These are phyloP conservation scores for Sternarchorhynchus goeldii DNA, from an alignment of 2,797 vertebrate species.

Conservation along the genomic window DNA sequence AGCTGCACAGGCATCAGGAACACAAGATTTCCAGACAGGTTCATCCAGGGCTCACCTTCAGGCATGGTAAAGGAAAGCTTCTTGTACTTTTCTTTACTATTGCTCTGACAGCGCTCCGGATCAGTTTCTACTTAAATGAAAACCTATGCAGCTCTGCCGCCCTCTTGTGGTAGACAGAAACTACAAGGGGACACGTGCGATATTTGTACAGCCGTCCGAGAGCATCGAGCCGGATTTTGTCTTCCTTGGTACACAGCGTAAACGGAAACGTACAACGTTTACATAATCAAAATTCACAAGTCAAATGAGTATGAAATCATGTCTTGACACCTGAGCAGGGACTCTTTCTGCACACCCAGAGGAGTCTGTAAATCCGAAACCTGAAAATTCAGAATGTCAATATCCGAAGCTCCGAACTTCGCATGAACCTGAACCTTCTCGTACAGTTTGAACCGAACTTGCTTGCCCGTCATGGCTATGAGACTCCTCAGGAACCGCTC, in stretches of 20 bases:
- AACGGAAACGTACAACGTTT: background rate
- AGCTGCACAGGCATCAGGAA: background rate
- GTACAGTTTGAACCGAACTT: slow-evolving; percentile 77
- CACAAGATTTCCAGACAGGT: slow-evolving; percentile 42
- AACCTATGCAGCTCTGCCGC: slow-evolving; percentile 37
- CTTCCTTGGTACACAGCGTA: background rate
- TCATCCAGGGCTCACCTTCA: slow-evolving; percentile 46
- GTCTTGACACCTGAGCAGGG: slow-evolving; percentile 82
- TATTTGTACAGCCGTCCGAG: background rate
- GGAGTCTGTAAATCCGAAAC: slow-evolving; percentile 86
- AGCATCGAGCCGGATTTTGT: background rate
- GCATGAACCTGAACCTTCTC: slow-evolving; percentile 80
- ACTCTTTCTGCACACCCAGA: slow-evolving; percentile 85
- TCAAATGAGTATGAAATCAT: slow-evolving; percentile 79
- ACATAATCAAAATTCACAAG: slow-evolving; percentile 53
- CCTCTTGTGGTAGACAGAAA: slow-evolving; percentile 61
- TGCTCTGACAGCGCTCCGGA: background rate
- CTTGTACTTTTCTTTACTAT: slow-evolving; percentile 25
- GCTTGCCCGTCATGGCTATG: slow-evolving; percentile 74
- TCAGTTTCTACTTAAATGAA: background rate
- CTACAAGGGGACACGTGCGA: background rate
- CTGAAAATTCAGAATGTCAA: slow-evolving; percentile 87
- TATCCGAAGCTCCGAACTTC: slow-evolving; percentile 81
- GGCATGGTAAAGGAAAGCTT: background rate
- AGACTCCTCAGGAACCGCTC: slow-evolving; percentile 83